Conservation (phyloP, 2,797 vertebrate species). For the Lepus oiostolus region DNA sequence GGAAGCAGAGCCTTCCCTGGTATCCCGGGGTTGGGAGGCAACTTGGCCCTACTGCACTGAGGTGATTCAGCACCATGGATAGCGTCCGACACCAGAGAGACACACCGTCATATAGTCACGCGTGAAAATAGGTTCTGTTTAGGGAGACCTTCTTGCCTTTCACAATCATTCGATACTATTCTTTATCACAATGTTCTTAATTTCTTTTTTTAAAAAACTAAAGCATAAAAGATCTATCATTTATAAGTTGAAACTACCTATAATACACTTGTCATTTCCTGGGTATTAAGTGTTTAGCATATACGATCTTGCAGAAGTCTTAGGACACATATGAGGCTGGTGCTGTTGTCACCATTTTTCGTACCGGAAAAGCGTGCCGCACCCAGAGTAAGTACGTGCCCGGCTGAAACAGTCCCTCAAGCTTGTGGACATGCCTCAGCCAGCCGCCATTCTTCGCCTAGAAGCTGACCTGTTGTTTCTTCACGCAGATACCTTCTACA, state of each 20-base stretch:
- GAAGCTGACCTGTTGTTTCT: not conserved
- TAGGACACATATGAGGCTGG: not conserved
- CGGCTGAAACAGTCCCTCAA: not conserved
- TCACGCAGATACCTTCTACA: conserved; percentile 95
- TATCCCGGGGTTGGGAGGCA: not conserved
- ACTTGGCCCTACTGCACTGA: not conserved
- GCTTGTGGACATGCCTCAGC: not conserved
- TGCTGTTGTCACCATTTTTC: not conserved
- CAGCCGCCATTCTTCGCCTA: not conserved
- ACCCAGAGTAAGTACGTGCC: not conserved
- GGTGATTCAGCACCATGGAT: conserved; percentile 77
- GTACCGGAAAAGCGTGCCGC: not conserved
- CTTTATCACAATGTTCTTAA: not conserved
- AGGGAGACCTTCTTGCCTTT: not conserved
- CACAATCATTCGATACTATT: not conserved
- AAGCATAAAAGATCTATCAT: not conserved
- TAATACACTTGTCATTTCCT: not conserved
- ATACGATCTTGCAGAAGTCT: not conserved
- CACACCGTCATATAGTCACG: not conserved
- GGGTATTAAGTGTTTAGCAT: not conserved
- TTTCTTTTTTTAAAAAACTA: not conserved
- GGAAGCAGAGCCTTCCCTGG: not conserved
- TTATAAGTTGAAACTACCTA: not conserved
- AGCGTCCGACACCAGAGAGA: accelerated
- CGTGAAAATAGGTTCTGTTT: not conserved